Evolutionary conservation across 2,888 invertebrate genomes (phyloP).

Genomic region (Drosophila macrospina): DNA sequence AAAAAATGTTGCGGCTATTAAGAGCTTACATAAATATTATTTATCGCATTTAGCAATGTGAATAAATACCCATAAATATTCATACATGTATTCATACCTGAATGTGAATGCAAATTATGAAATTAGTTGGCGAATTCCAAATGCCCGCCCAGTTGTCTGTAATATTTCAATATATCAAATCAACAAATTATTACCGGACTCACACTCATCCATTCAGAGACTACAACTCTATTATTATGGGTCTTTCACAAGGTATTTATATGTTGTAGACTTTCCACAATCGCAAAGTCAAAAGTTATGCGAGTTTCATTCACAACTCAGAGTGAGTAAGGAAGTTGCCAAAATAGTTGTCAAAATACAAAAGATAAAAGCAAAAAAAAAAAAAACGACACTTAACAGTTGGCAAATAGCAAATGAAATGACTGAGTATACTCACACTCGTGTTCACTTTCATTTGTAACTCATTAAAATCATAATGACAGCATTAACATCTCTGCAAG

Average conservation of each 20-base stretch:
- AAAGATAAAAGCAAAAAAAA: no score
- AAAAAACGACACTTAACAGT: slow-evolving; percentile 14
- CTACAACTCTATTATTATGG: slow-evolving; percentile 16
- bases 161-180: slow-evolving; percentile 23
- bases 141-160: slow-evolving; percentile 8
- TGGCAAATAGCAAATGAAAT: slow-evolving; percentile 21
- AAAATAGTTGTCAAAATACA: slow-evolving; percentile 16
- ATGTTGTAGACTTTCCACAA: slow-evolving; percentile 16
- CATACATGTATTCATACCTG: slow-evolving; percentile 31
- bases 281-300: slow-evolving; percentile 18
- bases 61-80: slow-evolving; percentile 31
- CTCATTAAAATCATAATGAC: slow-evolving; percentile 76
- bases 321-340: slow-evolving; percentile 11
- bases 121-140: slow-evolving; percentile 36
- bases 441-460: slow-evolving; percentile 68
- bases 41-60: slow-evolving; percentile 48
- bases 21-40: slow-evolving; percentile 23
- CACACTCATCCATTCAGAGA: slow-evolving; percentile 9
- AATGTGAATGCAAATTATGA: slow-evolving; percentile 36
- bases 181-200: slow-evolving; percentile 39
- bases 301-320: slow-evolving; percentile 27
- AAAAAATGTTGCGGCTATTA: slow-evolving; percentile 11
- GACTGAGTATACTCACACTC: slow-evolving; percentile 18
- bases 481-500: slow-evolving; percentile 45
- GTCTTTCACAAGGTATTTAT: slow-evolving; percentile 9